Conservation (phyloP, 2,113 vertebrate genomes). For the Aspiorhynchus laticeps region DNA sequence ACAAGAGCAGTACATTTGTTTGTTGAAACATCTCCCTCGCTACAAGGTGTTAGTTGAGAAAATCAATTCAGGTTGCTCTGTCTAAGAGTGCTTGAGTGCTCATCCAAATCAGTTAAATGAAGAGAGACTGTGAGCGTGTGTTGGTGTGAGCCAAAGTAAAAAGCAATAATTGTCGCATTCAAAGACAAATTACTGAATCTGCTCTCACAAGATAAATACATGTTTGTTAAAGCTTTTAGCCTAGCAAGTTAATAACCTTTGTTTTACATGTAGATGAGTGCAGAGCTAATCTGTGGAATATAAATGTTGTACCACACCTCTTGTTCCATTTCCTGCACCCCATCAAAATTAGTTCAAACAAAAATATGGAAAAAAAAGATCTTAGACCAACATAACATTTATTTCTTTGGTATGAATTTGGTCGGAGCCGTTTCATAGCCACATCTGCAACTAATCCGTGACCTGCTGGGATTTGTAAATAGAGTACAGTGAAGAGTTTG, state of each 20-base stretch:
- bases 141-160: slow-evolving; percentile 30
- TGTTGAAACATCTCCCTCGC: slow-evolving; percentile 21
- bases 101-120: slow-evolving; percentile 47
- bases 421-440: slow-evolving; percentile 81
- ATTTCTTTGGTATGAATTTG: slow-evolving; percentile 89
- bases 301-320: slow-evolving; percentile 76
- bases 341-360: slow-evolving; percentile 89
- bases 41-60: slow-evolving; percentile 30
- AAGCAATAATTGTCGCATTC: slow-evolving; percentile 72
- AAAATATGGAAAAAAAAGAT: slow-evolving; percentile 71
- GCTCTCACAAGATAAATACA: slow-evolving; percentile 78
- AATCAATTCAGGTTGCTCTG: slow-evolving; percentile 41
- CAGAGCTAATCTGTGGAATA: slow-evolving; percentile 70
- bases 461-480: slow-evolving; percentile 75
- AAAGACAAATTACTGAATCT: slow-evolving; percentile 79
- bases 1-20: slow-evolving; percentile 47
- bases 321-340: slow-evolving; percentile 88
- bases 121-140: slow-evolving; percentile 25
- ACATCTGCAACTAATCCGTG: slow-evolving; percentile 89
- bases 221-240: slow-evolving; percentile 84
- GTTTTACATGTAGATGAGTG: slow-evolving; percentile 54
- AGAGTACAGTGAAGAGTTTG: slow-evolving; percentile 77
- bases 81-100: slow-evolving; percentile 34
- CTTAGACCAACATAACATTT: slow-evolving; percentile 82
- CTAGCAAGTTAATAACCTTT: slow-evolving; percentile 30